Percentiles rank a stretch among this genome's conserved stretches.
These are phyloP conservation scores for Ichneumon xanthorius DNA, from an alignment of 2,888 invertebrate genomes.

Conservation along the genomic window DNA sequence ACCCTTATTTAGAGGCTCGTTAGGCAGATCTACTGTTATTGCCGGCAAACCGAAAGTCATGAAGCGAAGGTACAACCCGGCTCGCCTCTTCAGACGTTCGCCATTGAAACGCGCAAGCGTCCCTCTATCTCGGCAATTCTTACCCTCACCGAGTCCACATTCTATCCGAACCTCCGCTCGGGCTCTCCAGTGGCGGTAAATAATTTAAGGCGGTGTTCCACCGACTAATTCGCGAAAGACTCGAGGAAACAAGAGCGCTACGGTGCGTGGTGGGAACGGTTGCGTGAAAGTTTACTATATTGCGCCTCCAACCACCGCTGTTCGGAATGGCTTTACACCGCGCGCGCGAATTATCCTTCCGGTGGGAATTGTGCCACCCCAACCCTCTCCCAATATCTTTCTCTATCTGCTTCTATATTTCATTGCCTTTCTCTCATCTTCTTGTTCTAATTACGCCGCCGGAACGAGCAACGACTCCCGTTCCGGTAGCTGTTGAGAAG, in stretches of 20 bases:
- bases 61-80: constrained; percentile 41
- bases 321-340: constrained; percentile 29
- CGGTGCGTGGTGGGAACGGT: background rate
- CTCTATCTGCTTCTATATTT: constrained; percentile 21
- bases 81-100: constrained; percentile 33
- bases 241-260: background rate
- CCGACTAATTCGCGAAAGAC: constrained; percentile 36
- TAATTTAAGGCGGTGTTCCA: constrained; percentile 20
- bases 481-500: constrained; percentile 26
- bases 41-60: constrained; percentile 78
- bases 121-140: constrained; percentile 43
- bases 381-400: constrained; percentile 25
- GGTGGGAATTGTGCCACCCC: constrained; percentile 13
- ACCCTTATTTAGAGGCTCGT: constrained; percentile 84
- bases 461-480: background rate
- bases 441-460: background rate
- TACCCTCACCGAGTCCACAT: constrained; percentile 34
- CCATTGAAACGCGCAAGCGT: constrained; percentile 23
- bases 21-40: constrained; percentile 84
- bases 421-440: constrained; percentile 24
- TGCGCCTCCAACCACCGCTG: constrained; percentile 17
- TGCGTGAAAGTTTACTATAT: constrained; percentile 31
- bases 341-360: constrained; percentile 39
- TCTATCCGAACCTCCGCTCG: constrained; percentile 6
- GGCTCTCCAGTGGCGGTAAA: constrained; percentile 5